phyloP scores from a whole-genome alignment of 2,888 invertebrate genomes.

The Argyra leucocephala region DNA sequence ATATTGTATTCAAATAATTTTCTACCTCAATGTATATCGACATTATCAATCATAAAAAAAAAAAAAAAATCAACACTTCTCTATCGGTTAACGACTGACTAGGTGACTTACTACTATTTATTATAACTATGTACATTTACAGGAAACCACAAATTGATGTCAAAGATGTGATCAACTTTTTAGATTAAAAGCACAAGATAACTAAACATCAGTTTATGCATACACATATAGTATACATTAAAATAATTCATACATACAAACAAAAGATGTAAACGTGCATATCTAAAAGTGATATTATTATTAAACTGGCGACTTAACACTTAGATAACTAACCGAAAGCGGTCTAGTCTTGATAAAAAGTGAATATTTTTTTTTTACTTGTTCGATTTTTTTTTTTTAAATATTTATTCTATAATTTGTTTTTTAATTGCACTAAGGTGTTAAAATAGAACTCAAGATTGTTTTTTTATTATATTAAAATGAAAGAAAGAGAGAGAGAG shows the following conservation, averaged over 20 bases:
- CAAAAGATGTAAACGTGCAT: not conserved
- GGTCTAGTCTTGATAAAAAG: not conserved
- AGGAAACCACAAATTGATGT: not conserved
- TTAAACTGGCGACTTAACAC: not conserved
- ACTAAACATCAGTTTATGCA: not conserved
- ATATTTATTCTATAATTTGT: not conserved
- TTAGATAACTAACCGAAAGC: not conserved
- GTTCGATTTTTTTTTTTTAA: not conserved
- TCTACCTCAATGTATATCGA: too few species aligned
- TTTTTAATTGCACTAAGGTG: not conserved
- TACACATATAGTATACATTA: not conserved
- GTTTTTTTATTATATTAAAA: not conserved
- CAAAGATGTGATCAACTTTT: not conserved
- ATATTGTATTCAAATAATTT: too few species aligned
- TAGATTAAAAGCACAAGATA: not conserved
- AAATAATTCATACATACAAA: not conserved
- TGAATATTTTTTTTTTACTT: not conserved
- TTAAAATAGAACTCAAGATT: not conserved
- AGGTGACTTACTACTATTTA: too few species aligned
- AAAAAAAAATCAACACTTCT: too few species aligned
- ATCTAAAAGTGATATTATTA: not conserved
- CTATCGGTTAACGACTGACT: too few species aligned
- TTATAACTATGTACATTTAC: not conserved
- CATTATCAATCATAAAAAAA: too few species aligned
- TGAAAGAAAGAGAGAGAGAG: too few species aligned